Evolutionary conservation across 1,140 invertebrate species (phyloP).

Genomic region (Charaxes varanes): DNA sequence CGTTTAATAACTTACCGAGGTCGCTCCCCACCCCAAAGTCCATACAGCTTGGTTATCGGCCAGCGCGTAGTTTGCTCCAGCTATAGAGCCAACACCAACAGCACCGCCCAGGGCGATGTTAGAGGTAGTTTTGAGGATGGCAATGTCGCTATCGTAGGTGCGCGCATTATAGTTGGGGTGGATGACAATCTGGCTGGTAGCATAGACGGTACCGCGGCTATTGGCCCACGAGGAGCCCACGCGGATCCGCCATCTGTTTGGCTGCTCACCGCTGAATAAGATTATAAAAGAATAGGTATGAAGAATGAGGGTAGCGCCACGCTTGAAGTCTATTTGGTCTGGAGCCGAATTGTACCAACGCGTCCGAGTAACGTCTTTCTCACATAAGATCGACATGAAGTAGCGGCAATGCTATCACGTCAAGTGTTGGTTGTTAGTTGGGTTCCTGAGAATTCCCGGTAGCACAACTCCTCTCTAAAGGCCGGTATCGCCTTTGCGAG

Average conservation of each 20-base stretch:
- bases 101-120: constrained; percentile 48
- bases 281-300: too few relatives aligned
- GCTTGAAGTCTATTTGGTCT: too few relatives aligned
- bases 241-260: constrained; percentile 30
- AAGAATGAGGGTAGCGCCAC: too few relatives aligned
- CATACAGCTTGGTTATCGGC: constrained; percentile 32
- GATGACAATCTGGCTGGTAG: constrained; percentile 28
- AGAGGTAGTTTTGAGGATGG: constrained; percentile 75
- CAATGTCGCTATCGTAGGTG: constrained; percentile 78
- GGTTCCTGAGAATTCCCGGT: too few relatives aligned
- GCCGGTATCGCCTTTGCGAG: too few relatives aligned
- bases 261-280: constrained; percentile 28
- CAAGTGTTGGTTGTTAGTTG: too few relatives aligned
- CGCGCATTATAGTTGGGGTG: constrained; percentile 75
- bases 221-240: constrained; percentile 36
- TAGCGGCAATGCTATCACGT: too few relatives aligned
- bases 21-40: constrained; percentile 42
- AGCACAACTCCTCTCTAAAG: too few relatives aligned
- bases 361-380: too few relatives aligned
- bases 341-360: too few relatives aligned
- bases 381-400: too few relatives aligned
- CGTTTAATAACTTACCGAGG: constrained; percentile 27
- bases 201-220: constrained; percentile 29
- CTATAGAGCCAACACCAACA: constrained; percentile 27
- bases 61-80: constrained; percentile 32